These are phyloP conservation scores for Thripadectes ignobilis DNA, from an alignment of 2,797 vertebrate genomes.

Conservation along the genomic window DNA sequence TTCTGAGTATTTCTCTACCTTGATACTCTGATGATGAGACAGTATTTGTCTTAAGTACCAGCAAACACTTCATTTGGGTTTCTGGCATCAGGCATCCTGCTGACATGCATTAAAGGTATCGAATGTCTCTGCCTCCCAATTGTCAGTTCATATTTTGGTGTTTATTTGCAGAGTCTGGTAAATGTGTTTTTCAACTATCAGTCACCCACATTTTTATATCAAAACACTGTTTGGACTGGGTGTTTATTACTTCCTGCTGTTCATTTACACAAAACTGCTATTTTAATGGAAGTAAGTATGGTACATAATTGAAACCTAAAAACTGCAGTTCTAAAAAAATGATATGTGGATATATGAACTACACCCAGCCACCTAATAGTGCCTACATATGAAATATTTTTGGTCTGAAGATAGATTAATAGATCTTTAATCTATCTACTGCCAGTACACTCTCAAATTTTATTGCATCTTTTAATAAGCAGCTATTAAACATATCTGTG, in stretches of 20 bases:
- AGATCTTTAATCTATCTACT: slow-evolving; percentile 56
- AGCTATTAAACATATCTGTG: slow-evolving; percentile 34
- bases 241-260: slow-evolving; percentile 30
- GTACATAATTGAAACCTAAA: slow-evolving; percentile 3
- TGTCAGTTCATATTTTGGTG: slow-evolving; percentile 45
- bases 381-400: slow-evolving; percentile 15
- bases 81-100: slow-evolving; percentile 9
- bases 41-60: slow-evolving; percentile 26
- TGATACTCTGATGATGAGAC: slow-evolving; percentile 3
- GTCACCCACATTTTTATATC: background rate
- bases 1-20: slow-evolving; percentile 29
- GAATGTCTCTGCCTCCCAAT: background rate
- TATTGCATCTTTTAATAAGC: slow-evolving; percentile 57
- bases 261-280: background rate
- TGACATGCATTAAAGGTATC: background rate
- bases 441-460: slow-evolving; percentile 42
- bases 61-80: slow-evolving; percentile 17
- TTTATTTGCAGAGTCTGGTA: slow-evolving; percentile 25
- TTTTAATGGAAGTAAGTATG: background rate
- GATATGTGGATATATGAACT: background rate
- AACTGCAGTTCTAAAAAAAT: background rate
- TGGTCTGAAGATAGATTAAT: slow-evolving; percentile 44
- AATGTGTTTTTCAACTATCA: slow-evolving; percentile 5
- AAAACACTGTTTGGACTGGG: background rate
- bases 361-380: background rate